These are phyloP conservation scores for Platyura marginata DNA, from an alignment of 1,140 invertebrate species.

Conservation along the genomic window DNA sequence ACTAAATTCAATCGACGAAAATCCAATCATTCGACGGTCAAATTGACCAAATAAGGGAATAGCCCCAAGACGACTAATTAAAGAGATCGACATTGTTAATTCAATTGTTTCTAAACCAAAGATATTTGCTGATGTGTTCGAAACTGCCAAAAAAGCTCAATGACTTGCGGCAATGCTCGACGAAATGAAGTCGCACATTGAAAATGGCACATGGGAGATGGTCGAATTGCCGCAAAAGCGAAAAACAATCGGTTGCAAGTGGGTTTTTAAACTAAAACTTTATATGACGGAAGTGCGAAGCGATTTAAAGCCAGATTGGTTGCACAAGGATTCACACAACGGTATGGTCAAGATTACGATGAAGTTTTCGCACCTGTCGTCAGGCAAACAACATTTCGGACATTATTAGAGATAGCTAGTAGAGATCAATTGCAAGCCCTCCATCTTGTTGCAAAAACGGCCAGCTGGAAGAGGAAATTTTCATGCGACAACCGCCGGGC, in stretches of 20 bases:
- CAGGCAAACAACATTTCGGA: constrained; percentile 9
- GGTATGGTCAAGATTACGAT: no score
- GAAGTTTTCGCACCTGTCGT: no score
- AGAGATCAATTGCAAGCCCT: not conserved
- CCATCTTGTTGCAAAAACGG: constrained; percentile 17
- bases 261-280: constrained; percentile 10
- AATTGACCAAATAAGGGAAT: not conserved
- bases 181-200: constrained; percentile 3
- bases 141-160: constrained; percentile 1
- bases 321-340: constrained; percentile 7
- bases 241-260: constrained; percentile 3
- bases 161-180: constrained; percentile 7
- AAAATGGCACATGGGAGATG: not conserved
- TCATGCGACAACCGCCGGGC: no score
- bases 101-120: no score
- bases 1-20: not conserved
- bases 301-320: constrained; percentile 16
- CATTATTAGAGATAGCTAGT: not conserved
- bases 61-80: not conserved
- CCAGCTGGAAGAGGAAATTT: constrained; percentile 21
- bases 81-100: no score
- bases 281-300: constrained; percentile 6
- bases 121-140: no score
- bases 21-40: not conserved
- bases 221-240: not conserved